Percentiles rank a stretch among this genome's conserved stretches.
These are phyloP conservation scores for Pristionchus japonicus DNA, from an alignment of 2,888 invertebrate species.

Conservation along the genomic window DNA sequence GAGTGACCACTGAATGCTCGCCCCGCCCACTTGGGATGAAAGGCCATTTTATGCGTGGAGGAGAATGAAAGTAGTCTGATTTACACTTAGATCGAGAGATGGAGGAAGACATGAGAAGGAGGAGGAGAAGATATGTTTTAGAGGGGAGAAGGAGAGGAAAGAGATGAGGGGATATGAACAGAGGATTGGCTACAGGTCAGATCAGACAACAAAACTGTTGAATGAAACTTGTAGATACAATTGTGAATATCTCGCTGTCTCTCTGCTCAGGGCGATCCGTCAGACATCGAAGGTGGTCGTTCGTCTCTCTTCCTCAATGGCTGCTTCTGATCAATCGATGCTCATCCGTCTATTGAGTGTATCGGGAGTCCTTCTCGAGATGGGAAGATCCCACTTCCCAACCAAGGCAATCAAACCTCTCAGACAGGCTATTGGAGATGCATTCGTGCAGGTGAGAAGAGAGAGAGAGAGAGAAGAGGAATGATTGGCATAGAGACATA, in stretches of 20 bases:
- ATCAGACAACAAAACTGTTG: too few species aligned
- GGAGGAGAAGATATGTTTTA: slow-evolving; percentile 6
- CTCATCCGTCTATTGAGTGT: slow-evolving; percentile 39
- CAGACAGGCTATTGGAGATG: slow-evolving; percentile 13
- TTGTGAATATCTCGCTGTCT: too few species aligned
- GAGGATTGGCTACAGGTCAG: too few species aligned
- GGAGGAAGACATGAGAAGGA: neutral
- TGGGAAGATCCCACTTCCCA: slow-evolving; percentile 25
- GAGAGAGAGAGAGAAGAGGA: too few species aligned
- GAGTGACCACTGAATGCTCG: too few species aligned
- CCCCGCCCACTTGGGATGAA: neutral
- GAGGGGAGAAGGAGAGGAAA: neutral
- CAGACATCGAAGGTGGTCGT: slow-evolving; percentile 21
- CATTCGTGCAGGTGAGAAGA: slow-evolving; percentile 23
- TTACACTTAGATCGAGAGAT: slow-evolving; percentile 10
- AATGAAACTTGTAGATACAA: too few species aligned
- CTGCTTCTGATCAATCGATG: slow-evolving; percentile 2
- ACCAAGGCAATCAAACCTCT: neutral
- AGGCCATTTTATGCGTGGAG: slow-evolving; percentile 2
- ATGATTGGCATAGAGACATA: neutral
- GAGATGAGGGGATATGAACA: neutral
- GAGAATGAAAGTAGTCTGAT: slow-evolving; percentile 7
- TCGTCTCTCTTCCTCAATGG: slow-evolving; percentile 25
- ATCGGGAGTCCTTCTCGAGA: neutral
- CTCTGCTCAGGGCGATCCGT: slow-evolving; percentile 35